Evolutionary conservation across 2,797 vertebrate species (phyloP).

Genomic region (Mycteria americana): DNA sequence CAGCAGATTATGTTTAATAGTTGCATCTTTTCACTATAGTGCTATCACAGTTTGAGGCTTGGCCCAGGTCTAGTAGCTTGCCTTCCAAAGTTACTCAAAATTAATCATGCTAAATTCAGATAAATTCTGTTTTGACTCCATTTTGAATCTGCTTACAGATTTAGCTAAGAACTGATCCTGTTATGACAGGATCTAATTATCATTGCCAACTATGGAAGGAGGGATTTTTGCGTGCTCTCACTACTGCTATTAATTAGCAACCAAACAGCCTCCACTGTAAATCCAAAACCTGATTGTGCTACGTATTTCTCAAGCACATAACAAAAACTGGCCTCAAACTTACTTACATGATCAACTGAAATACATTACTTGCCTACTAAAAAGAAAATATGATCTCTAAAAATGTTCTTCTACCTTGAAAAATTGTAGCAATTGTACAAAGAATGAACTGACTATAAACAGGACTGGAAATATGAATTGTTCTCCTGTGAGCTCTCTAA

Average conservation of each 20-base stretch:
- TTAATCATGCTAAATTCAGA: background rate
- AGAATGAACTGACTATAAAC: background rate
- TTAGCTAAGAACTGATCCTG: background rate
- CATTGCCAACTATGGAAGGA: background rate
- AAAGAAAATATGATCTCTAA: background rate
- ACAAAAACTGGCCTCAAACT: background rate
- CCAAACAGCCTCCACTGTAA: background rate
- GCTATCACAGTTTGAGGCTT: background rate
- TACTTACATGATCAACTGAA: background rate
- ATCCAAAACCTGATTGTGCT: background rate
- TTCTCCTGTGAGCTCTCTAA: background rate
- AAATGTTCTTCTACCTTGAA: background rate
- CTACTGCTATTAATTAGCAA: background rate
- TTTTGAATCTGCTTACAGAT: conserved; percentile 19
- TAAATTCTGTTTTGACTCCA: background rate
- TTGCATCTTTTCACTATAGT: background rate
- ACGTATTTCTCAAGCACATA: background rate
- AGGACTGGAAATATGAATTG: background rate
- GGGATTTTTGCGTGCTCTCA: background rate
- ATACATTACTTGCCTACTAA: background rate
- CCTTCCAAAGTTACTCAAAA: conserved; percentile 16
- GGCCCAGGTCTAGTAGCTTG: background rate
- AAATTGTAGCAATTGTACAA: background rate
- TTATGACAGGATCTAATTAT: background rate
- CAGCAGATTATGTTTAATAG: background rate